phyloP scores from a whole-genome alignment of 2,113 vertebrate genomes.

The Xiphophorus hellerii region DNA sequence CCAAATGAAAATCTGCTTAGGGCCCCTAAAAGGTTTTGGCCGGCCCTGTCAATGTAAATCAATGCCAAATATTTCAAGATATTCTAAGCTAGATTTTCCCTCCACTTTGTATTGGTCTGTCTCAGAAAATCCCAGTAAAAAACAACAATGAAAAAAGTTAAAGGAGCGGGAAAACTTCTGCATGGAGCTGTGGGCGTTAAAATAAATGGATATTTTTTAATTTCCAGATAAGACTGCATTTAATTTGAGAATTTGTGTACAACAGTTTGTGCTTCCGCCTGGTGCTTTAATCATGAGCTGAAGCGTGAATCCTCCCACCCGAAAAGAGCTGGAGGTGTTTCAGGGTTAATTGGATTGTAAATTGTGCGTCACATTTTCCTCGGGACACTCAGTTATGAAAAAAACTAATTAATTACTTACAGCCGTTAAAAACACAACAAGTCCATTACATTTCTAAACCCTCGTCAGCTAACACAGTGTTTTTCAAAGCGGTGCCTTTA shows the following conservation, averaged over 20 bases:
- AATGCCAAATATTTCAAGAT: neutral
- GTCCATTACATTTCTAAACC: neutral
- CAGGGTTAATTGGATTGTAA: slow-evolving; percentile 50
- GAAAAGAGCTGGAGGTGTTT: slow-evolving; percentile 32
- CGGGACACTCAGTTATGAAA: slow-evolving; percentile 27
- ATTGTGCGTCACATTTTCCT: slow-evolving; percentile 45
- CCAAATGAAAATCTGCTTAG: no score
- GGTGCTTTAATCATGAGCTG: slow-evolving; percentile 16
- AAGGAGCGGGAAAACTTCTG: neutral
- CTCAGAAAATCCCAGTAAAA: neutral
- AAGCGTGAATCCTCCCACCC: neutral
- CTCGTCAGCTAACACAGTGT: neutral
- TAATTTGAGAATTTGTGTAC: slow-evolving; percentile 32
- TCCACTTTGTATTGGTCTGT: no score
- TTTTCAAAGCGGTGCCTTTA: no score
- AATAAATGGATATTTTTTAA: slow-evolving; percentile 13
- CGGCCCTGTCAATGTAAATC: neutral
- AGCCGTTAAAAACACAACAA: neutral
- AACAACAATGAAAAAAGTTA: neutral
- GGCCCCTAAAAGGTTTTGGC: no score
- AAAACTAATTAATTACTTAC: neutral
- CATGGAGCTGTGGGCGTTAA: neutral
- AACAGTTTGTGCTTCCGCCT: slow-evolving; percentile 1
- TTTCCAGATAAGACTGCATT: slow-evolving; percentile 31
- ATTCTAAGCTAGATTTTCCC: no score